phyloP scores from a whole-genome alignment of 1,140 invertebrate genomes.

The Ceratoteleas bidentatus region DNA sequence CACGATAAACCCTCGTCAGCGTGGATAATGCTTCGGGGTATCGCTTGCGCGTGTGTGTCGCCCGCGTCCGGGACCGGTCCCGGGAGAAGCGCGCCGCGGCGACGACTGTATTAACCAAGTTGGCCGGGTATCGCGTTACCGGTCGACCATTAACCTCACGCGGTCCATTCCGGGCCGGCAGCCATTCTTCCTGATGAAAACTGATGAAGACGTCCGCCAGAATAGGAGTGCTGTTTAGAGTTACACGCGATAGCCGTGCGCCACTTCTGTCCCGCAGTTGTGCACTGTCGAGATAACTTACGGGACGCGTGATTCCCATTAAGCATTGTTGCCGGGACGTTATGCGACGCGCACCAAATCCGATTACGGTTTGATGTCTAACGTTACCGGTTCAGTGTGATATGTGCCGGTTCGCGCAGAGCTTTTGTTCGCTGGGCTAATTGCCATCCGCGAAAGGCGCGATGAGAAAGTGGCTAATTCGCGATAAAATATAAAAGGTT shows the following conservation, averaged over 20 bases:
- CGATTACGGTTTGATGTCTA: slow-evolving; percentile 39
- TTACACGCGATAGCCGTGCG: slow-evolving; percentile 54
- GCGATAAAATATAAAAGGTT: no score
- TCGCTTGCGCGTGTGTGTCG: slow-evolving; percentile 54
- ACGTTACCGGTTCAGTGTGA: slow-evolving; percentile 29
- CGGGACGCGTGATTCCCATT: slow-evolving; percentile 51
- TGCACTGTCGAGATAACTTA: slow-evolving; percentile 59
- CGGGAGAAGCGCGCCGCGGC: slow-evolving; percentile 31
- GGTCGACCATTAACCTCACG: slow-evolving; percentile 60
- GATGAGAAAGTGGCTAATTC: no score
- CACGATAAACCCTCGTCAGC: slow-evolving; percentile 66
- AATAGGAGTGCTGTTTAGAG: slow-evolving; percentile 60
- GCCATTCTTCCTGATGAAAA: slow-evolving; percentile 68
- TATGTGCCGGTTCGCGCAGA: neutral
- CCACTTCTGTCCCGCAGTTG: slow-evolving; percentile 56
- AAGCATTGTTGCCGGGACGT: slow-evolving; percentile 47
- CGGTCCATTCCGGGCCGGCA: slow-evolving; percentile 53
- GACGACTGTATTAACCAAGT: slow-evolving; percentile 64
- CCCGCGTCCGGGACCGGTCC: slow-evolving; percentile 58
- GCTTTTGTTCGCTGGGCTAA: neutral
- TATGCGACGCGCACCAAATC: slow-evolving; percentile 23
- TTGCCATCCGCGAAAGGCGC: no score
- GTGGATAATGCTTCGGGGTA: slow-evolving; percentile 66
- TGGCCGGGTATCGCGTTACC: slow-evolving; percentile 63
- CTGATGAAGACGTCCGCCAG: slow-evolving; percentile 62